Percentiles rank a stretch among this genome's conserved stretches.
Evolutionary conservation across 2,113 vertebrate genomes (phyloP).

Genomic region (Lepisosteus oculatus): DNA sequence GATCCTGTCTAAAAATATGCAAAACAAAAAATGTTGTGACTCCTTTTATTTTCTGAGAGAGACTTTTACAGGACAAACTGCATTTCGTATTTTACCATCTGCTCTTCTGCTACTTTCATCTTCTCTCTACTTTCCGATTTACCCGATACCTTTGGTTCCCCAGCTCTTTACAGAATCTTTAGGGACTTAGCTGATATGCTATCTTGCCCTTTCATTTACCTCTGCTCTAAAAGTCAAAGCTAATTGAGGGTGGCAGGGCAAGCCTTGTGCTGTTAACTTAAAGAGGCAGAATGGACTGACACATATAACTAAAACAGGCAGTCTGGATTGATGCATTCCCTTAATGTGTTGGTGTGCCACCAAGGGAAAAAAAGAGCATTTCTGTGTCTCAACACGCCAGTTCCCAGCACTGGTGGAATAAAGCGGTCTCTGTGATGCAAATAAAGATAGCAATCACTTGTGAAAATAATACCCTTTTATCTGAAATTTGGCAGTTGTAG

Average conservation of each 20-base stretch:
- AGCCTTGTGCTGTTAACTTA: conserved; percentile 29
- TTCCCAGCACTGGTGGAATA: conserved; percentile 47
- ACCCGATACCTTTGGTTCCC: conserved; percentile 46
- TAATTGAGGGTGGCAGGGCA: conserved; percentile 29
- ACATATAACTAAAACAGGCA: conserved; percentile 32
- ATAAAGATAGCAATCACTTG: conserved; percentile 22
- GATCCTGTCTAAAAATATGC: conserved; percentile 55
- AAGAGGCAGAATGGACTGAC: conserved; percentile 21
- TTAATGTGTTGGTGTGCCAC: conserved; percentile 65
- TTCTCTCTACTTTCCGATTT: background rate
- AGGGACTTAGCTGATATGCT: conserved; percentile 43
- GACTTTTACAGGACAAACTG: no score
- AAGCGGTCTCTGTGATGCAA: conserved; percentile 17
- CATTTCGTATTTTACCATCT: no score
- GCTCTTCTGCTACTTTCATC: background rate
- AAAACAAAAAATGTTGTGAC: conserved; percentile 20
- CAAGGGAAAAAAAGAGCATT: conserved; percentile 60
- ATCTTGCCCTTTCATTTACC: conserved; percentile 36
- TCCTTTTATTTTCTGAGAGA: no score
- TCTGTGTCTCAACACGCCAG: conserved; percentile 62
- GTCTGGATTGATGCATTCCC: conserved; percentile 57
- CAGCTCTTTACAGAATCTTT: conserved; percentile 37
- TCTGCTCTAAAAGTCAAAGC: conserved; percentile 34
- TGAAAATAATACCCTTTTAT: conserved; percentile 11
- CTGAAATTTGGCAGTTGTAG: conserved; percentile 12